A percentile compares a stretch with the other conserved stretches of the same genome.
Evolutionary conservation across 2,888 invertebrate species (phyloP).

Genomic region (Platycnemis pennipes): DNA sequence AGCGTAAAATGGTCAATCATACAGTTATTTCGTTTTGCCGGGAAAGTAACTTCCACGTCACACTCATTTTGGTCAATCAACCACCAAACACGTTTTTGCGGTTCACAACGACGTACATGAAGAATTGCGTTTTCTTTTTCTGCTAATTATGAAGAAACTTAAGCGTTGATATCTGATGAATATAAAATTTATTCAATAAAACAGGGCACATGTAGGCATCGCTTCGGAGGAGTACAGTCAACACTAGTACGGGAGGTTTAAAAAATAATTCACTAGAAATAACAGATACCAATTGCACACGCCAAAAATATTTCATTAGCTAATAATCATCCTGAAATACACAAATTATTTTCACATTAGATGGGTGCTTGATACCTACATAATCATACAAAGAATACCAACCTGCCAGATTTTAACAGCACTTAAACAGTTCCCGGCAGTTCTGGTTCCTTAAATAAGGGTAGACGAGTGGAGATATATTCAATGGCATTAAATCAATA

Average conservation of each 20-base stretch:
- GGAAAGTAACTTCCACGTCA: slow-evolving; percentile 64
- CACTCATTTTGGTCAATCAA: slow-evolving; percentile 36
- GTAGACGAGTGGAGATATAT: no score
- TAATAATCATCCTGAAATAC: not conserved
- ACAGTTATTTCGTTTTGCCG: slow-evolving; percentile 58
- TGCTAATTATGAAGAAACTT: not conserved
- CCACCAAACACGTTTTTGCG: not conserved
- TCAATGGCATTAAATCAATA: no score
- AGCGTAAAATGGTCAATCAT: slow-evolving; percentile 10
- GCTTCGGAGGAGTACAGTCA: not conserved
- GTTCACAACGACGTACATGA: not conserved
- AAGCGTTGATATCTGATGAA: not conserved
- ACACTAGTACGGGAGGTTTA: not conserved
- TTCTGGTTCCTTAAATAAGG: no score
- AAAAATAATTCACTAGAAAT: not conserved
- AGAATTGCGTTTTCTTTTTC: not conserved
- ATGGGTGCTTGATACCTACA: no score
- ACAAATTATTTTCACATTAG: not conserved
- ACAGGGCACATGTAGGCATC: not conserved
- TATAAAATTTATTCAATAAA: not conserved
- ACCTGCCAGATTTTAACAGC: no score
- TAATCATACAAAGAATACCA: no score
- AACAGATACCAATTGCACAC: no score
- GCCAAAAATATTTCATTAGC: not conserved
- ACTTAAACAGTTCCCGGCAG: no score